phyloP scores from a whole-genome alignment of 2,888 invertebrate species.

The Pherbina coryleti region DNA sequence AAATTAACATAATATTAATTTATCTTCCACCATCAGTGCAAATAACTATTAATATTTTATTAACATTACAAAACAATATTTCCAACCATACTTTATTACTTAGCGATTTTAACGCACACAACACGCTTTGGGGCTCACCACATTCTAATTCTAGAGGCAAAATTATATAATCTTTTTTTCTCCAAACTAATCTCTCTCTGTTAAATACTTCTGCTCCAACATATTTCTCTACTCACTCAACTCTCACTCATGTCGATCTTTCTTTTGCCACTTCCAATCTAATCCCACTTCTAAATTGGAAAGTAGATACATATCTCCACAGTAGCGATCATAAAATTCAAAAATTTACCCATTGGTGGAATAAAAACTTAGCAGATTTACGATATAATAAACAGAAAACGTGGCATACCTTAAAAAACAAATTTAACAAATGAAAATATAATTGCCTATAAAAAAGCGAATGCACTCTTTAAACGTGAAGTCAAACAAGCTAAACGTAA shows the following conservation, averaged over 20 bases:
- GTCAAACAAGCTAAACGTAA: slow-evolving; percentile 2
- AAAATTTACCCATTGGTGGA: slow-evolving; percentile 30
- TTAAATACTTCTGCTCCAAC: slow-evolving; percentile 16
- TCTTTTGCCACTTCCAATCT: slow-evolving; percentile 21
- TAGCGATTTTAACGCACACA: slow-evolving; percentile 28
- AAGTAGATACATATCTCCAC: slow-evolving; percentile 27
- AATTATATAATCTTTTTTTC: background rate
- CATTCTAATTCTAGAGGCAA: background rate
- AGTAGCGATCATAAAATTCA: slow-evolving; percentile 34
- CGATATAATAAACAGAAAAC: slow-evolving; percentile 18
- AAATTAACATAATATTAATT: slow-evolving; percentile 7
- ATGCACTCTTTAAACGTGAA: slow-evolving; percentile 26
- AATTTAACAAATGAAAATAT: slow-evolving; percentile 4
- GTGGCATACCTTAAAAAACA: slow-evolving; percentile 3
- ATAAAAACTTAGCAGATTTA: background rate
- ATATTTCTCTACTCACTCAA: slow-evolving; percentile 26
- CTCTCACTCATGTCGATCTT: slow-evolving; percentile 36
- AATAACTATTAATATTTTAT: background rate
- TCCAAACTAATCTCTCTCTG: background rate
- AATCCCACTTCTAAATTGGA: slow-evolving; percentile 20
- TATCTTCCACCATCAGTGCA: background rate
- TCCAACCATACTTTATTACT: background rate
- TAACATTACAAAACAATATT: background rate
- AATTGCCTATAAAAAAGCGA: slow-evolving; percentile 25
- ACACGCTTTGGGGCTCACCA: slow-evolving; percentile 12